Evolutionary conservation across 2,797 vertebrate genomes (phyloP).

Genomic region (Tragopan temminckii): DNA sequence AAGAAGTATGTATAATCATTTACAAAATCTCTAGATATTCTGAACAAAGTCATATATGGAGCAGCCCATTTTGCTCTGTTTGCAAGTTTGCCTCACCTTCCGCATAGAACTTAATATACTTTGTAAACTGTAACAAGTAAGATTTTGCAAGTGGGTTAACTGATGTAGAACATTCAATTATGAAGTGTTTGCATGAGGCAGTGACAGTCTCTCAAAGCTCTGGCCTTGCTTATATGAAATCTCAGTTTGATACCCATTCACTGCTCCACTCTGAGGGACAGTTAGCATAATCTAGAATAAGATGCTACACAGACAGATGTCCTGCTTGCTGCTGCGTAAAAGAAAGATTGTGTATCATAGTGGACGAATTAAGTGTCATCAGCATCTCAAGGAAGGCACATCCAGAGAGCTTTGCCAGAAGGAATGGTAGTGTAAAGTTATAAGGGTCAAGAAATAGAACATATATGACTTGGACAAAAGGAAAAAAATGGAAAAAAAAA

Average conservation of each 20-base stretch:
- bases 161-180: conserved; percentile 46
- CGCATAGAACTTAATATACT: not conserved
- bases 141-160: conserved; percentile 17
- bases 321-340: not conserved
- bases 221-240: not conserved
- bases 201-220: not conserved
- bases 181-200: not conserved
- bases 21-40: not conserved
- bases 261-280: not conserved
- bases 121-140: conserved; percentile 1
- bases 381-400: not conserved
- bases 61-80: not conserved
- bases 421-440: not conserved
- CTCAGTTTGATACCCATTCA: not conserved
- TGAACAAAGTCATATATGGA: not conserved
- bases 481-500: not conserved
- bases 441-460: not conserved
- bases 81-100: not conserved
- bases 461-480: not conserved
- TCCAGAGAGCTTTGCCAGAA: not conserved
- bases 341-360: accelerated
- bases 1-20: not conserved
- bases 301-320: not conserved
- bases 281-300: not conserved
- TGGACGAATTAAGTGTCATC: not conserved